Percentiles rank a stretch among this genome's conserved stretches.
These are phyloP conservation scores for Microcaecilia unicolor DNA, from an alignment of 2,797 vertebrate genomes.

Conservation along the genomic window DNA sequence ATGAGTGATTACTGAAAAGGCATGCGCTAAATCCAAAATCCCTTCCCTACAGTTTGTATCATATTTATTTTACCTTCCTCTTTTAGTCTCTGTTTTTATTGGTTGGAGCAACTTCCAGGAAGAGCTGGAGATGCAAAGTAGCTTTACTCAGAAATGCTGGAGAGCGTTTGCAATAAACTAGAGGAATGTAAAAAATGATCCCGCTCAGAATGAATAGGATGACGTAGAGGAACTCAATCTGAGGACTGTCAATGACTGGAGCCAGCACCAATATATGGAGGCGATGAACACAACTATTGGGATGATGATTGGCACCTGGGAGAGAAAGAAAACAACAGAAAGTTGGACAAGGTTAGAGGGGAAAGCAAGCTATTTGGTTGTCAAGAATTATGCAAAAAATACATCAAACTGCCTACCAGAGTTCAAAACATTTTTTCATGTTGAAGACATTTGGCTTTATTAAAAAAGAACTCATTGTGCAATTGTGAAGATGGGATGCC, in stretches of 20 bases:
- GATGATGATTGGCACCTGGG: slow-evolving; percentile 72
- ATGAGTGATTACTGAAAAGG: too few relatives aligned
- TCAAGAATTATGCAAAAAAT: too few relatives aligned
- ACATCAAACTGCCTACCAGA: too few relatives aligned
- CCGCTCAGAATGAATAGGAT: slow-evolving; percentile 70
- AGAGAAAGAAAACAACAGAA: slow-evolving; percentile 15
- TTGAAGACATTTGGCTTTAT: too few relatives aligned
- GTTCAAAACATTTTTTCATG: too few relatives aligned
- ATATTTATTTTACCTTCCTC: too few relatives aligned
- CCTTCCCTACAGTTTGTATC: too few relatives aligned
- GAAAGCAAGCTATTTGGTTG: too few relatives aligned
- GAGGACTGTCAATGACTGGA: slow-evolving; percentile 70
- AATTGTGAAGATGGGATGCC: too few relatives aligned
- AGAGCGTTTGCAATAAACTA: slow-evolving; percentile 66
- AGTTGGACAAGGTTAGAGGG: too few relatives aligned
- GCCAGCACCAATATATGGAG: slow-evolving; percentile 71
- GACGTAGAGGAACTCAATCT: slow-evolving; percentile 73
- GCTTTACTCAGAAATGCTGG: slow-evolving; percentile 52
- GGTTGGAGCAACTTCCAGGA: slow-evolving; percentile 73
- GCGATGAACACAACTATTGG: slow-evolving; percentile 66
- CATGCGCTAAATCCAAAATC: too few relatives aligned
- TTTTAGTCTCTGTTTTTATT: slow-evolving; percentile 41
- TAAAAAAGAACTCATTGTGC: too few relatives aligned
- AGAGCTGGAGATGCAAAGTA: slow-evolving; percentile 72
- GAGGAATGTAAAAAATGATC: slow-evolving; percentile 67